Conservation (phyloP, 2,888 invertebrate genomes). For the Ferrisia virgata region DNA sequence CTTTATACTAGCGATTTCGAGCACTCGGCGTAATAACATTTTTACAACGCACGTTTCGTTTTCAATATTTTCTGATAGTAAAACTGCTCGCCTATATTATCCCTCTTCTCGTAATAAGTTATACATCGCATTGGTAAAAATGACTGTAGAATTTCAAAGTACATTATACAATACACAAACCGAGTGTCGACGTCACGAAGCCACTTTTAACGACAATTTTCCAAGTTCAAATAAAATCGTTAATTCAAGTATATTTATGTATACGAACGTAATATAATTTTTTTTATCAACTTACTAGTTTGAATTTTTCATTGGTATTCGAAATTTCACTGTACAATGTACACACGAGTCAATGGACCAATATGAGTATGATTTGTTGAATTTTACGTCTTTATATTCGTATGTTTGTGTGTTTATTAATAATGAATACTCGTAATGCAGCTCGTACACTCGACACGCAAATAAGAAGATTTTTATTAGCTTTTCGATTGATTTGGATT, state of each 20-base stretch:
- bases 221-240: neutral
- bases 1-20: too few relatives aligned
- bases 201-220: neutral
- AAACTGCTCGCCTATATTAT: too few relatives aligned
- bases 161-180: too few relatives aligned
- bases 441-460: neutral
- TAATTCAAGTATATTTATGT: neutral
- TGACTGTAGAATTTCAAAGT: neutral
- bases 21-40: too few relatives aligned
- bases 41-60: too few relatives aligned
- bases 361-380: too few relatives aligned
- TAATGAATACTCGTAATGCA: too few relatives aligned
- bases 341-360: neutral
- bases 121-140: too few relatives aligned
- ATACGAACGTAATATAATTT: neutral
- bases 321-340: neutral
- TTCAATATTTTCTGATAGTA: too few relatives aligned
- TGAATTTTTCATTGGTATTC: neutral
- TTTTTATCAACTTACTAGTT: neutral
- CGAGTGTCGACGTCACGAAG: neutral
- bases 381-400: too few relatives aligned
- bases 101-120: too few relatives aligned
- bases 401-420: too few relatives aligned
- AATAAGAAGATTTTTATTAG: neutral
- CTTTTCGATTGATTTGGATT: neutral